Evolutionary conservation across 1,140 invertebrate genomes (phyloP).

Genomic region (Drosophila parvula): DNA sequence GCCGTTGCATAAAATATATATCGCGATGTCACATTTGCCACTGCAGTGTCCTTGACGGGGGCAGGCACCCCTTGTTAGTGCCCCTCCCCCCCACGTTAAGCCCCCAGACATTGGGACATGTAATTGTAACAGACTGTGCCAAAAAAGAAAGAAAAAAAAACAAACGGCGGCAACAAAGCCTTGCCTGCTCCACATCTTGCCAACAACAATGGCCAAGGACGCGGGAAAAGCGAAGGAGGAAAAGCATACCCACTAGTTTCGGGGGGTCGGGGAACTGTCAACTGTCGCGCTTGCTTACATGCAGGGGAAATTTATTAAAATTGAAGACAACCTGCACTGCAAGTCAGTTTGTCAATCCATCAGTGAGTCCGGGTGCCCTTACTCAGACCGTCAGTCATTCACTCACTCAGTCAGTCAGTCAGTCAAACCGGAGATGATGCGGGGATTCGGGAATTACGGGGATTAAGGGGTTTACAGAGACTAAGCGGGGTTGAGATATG

Average conservation of each 20-base stretch:
- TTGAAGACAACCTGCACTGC: conserved; percentile 66
- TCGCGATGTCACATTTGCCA: conserved; percentile 41
- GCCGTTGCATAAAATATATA: conserved; percentile 34
- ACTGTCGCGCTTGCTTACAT: conserved; percentile 76
- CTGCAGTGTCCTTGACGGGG: conserved; percentile 65
- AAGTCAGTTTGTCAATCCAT: conserved; percentile 36
- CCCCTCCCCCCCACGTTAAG: background rate
- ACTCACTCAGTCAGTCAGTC: conserved; percentile 11
- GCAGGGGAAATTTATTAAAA: conserved; percentile 76
- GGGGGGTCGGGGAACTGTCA: no score
- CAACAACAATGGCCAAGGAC: conserved; percentile 34
- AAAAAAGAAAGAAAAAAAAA: no score
- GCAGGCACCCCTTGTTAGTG: background rate
- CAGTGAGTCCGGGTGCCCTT: conserved; percentile 31
- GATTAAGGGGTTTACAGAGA: background rate
- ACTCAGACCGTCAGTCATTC: conserved; percentile 1
- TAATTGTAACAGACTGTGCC: conserved; percentile 57
- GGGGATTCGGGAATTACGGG: background rate
- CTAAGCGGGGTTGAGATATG: conserved; percentile 13
- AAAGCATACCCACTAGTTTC: no score
- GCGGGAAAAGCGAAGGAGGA: background rate
- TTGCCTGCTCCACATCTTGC: conserved; percentile 4
- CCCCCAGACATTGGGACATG: conserved; percentile 19
- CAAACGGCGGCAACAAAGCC: conserved; percentile 49
- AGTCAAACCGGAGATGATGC: conserved; percentile 3